Evolutionary conservation across 92 coral and sea anemone genomes (phyloP), one percentile per base, ranked within the genome.

Genomic region (Porites rus): DNA sequence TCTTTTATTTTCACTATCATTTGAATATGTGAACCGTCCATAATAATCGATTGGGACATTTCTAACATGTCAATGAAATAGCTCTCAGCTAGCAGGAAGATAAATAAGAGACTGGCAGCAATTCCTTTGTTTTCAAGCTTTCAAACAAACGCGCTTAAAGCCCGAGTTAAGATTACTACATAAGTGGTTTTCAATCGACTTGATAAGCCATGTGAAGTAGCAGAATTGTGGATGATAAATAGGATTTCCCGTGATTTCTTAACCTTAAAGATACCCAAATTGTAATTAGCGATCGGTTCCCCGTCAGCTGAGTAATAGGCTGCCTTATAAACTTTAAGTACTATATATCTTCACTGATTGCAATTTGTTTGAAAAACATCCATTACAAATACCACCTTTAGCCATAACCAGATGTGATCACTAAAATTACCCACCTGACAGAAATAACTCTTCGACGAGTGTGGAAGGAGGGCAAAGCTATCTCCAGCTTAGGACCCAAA

Each of bases 361-460:
- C 59, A 59, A 68, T 81, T 81, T 81, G 86, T 72, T 81, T 28
- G 31, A 22, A 56, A 69, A 16, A 81, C 85, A 31, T 14, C 69
- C 28, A 56, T 31, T 70, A 51, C 46, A 22, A 56, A 69, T 17
- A 81, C 85, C n/a, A 46, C 69, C 52, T 28, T 31, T 70, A 28
- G 72, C 20, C 28, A 10, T 11, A 13, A 10, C 19, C 51, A 66
- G 77, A 77, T 17, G 13, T 68, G 65, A 68, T 7, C 78, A 56
- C 6, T 74, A 52, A 38, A 74, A 54, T 43, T 7, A 70, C 86
- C 71, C 68, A 81, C 86, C 86, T 81, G 20, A 62, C 12, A 19
- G 64, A 17, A 24, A 24, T n/a, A 7, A 38, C 51, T 12, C 16
- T 8, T 5, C 56, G 75, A 10, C 65, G 17, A 24, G 61, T 31